These are phyloP conservation scores for Stictonetta naevosa DNA, from an alignment of 2,113 vertebrate genomes.

Conservation along the genomic window DNA sequence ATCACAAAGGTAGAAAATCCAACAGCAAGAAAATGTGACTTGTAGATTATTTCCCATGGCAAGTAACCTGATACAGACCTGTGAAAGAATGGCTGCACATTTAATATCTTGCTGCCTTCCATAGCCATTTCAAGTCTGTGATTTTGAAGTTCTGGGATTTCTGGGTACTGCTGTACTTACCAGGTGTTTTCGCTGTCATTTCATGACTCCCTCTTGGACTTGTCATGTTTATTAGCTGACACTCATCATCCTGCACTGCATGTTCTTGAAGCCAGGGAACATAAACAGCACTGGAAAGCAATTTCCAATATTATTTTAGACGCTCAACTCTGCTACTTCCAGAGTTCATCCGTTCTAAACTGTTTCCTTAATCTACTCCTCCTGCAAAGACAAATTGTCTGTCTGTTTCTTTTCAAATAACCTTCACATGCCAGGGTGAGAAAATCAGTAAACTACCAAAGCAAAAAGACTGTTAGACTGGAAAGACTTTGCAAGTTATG, in stretches of 20 bases:
- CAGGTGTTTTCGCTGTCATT: conserved; percentile 23
- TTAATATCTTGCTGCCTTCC: background rate
- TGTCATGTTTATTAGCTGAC: conserved; percentile 42
- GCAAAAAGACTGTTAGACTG: background rate
- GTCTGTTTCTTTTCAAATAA: conserved; percentile 54
- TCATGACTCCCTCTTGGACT: conserved; percentile 32
- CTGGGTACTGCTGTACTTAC: background rate
- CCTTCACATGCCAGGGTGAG: conserved; percentile 12
- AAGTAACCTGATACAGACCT: background rate
- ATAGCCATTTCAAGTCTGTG: background rate
- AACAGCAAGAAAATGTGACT: background rate
- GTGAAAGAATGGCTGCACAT: conserved; percentile 18
- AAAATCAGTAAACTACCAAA: conserved; percentile 17
- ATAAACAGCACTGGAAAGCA: conserved; percentile 41
- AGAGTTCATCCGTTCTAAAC: conserved; percentile 27
- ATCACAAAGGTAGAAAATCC: background rate
- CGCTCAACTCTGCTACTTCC: conserved; percentile 1
- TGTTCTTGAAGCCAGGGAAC: conserved; percentile 29
- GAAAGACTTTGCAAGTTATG: background rate
- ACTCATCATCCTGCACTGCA: background rate
- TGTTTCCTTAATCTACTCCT: conserved; percentile 37
- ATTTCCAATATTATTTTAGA: conserved; percentile 40
- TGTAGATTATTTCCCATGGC: conserved; percentile 1
- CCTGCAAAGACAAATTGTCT: conserved; percentile 47
- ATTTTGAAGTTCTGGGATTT: conserved; percentile 33